A percentile compares a stretch with the other conserved stretches of the same genome.
phyloP scores from a whole-genome alignment of 1,140 invertebrate species.

The Cheumatopsyche charites region DNA sequence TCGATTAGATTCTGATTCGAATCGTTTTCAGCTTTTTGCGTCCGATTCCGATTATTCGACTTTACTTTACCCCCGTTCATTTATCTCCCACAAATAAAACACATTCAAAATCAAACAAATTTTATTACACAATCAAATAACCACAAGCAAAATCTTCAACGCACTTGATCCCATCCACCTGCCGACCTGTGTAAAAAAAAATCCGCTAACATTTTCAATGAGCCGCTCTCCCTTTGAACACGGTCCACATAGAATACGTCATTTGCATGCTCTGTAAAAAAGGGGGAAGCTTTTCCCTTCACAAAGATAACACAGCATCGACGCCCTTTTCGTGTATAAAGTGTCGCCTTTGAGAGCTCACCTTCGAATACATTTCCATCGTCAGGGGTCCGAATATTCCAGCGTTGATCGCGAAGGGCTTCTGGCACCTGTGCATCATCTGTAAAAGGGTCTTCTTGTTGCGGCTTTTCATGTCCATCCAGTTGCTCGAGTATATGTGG shows the following conservation, averaged over 20 bases:
- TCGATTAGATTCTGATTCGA: too few species aligned
- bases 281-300: too few species aligned
- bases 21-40: too few species aligned
- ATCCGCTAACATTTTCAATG: not conserved
- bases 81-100: too few species aligned
- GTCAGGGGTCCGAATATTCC: conserved; percentile 45
- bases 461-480: conserved; percentile 24
- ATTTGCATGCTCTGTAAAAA: conserved; percentile 47
- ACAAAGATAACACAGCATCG: too few species aligned
- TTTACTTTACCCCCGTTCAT: too few species aligned
- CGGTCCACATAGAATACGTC: conserved; percentile 47
- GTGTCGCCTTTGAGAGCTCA: conserved; percentile 5
- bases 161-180: conserved; percentile 1
- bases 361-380: conserved; percentile 46
- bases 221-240: conserved; percentile 45
- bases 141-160: not conserved
- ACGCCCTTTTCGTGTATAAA: too few species aligned
- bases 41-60: too few species aligned
- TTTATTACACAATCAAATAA: too few species aligned
- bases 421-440: conserved; percentile 46
- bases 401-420: conserved; percentile 40
- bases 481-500: conserved; percentile 35
- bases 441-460: conserved; percentile 42
- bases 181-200: not conserved
- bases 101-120: too few species aligned